phyloP scores from a whole-genome alignment of 2,888 invertebrate species.

The Lumbricus terrestris region DNA sequence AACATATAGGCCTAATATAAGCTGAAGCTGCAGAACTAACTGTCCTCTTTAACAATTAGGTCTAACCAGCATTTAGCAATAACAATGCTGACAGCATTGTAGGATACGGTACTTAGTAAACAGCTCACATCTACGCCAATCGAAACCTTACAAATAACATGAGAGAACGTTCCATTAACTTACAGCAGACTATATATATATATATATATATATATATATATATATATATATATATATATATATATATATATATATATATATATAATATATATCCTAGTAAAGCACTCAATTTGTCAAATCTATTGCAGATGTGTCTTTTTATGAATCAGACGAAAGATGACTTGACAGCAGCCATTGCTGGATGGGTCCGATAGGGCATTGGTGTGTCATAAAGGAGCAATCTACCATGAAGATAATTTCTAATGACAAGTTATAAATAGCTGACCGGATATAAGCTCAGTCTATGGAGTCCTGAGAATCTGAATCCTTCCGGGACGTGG shows the following conservation, averaged over 20 bases:
- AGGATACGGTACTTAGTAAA: too few species aligned
- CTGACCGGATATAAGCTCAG: too few species aligned
- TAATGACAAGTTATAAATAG: not conserved
- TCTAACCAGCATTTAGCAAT: not conserved
- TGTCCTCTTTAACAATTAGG: not conserved
- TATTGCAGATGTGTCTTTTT: not conserved
- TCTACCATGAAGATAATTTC: not conserved
- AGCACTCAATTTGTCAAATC: not conserved
- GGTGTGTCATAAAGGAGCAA: not conserved
- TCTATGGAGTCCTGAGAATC: too few species aligned
- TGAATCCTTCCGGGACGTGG: too few species aligned
- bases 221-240: too few species aligned
- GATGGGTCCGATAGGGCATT: not conserved
- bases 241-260: too few species aligned
- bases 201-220: too few species aligned
- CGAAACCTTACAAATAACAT: not conserved
- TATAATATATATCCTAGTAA: not conserved
- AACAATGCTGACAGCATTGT: too few species aligned
- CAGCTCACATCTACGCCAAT: not conserved
- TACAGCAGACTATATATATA: too few species aligned
- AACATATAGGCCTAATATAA: too few species aligned
- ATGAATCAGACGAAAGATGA: not conserved
- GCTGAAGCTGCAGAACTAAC: too few species aligned
- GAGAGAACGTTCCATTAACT: not conserved
- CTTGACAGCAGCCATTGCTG: not conserved